A percentile compares a stretch with the other conserved stretches of the same genome.
These are phyloP conservation scores for Narcine bancroftii DNA, from an alignment of 2,113 vertebrate genomes.

Conservation along the genomic window DNA sequence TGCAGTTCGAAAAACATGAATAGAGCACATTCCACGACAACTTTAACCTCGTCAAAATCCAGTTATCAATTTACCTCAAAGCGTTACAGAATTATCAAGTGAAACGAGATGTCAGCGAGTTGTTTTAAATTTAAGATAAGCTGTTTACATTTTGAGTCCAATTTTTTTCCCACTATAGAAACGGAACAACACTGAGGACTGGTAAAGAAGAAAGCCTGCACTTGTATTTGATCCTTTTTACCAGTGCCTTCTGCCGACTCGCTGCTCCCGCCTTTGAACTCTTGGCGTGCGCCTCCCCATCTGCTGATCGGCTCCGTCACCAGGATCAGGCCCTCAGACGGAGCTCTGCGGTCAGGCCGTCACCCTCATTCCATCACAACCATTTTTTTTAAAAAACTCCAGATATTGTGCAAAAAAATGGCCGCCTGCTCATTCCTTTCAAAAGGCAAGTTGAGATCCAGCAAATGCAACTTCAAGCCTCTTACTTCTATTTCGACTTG, in stretches of 20 bases:
- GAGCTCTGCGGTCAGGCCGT: slow-evolving; percentile 65
- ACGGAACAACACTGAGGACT: no score
- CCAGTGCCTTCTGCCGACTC: background rate
- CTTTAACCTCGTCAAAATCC: background rate
- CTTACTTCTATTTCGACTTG: slow-evolving; percentile 47
- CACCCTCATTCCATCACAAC: background rate
- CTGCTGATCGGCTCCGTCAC: background rate
- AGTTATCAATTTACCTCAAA: background rate
- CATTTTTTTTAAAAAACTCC: background rate
- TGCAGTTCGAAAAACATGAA: background rate
- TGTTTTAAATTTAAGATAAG: background rate
- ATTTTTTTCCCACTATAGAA: no score
- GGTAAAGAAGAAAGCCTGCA: no score
- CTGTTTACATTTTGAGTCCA: background rate
- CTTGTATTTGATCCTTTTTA: background rate
- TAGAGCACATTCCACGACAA: background rate
- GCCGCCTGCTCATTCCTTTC: no score
- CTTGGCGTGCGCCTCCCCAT: background rate
- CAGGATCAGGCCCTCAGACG: slow-evolving; percentile 55
- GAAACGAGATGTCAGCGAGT: background rate
- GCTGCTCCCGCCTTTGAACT: background rate
- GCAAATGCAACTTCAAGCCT: background rate
- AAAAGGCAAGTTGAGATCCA: background rate
- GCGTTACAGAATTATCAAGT: background rate
- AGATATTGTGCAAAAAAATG: background rate